Conservation (phyloP, 2,113 vertebrate genomes). For the Symphodus melops region DNA sequence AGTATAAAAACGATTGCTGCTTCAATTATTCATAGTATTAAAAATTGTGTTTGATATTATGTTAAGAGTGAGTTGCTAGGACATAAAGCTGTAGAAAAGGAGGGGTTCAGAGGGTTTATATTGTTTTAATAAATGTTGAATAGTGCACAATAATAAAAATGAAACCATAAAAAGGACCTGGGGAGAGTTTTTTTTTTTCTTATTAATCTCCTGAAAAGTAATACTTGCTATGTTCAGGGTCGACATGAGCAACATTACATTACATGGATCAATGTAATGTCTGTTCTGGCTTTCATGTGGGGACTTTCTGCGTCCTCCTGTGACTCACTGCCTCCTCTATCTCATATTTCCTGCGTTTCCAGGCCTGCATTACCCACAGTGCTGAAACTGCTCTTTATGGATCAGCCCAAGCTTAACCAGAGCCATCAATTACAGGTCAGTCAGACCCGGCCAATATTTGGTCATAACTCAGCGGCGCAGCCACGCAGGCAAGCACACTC, state of each 20-base stretch:
- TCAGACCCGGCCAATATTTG: conserved; percentile 64
- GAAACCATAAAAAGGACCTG: conserved; percentile 14
- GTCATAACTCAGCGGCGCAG: conserved; percentile 63
- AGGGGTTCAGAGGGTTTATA: neutral
- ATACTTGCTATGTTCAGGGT: conserved; percentile 13
- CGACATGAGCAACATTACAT: conserved; percentile 58
- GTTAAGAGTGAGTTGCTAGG: neutral
- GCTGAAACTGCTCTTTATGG: conserved; percentile 69
- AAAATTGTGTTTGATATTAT: neutral
- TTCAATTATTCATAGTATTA: no score
- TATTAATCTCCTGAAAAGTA: conserved; percentile 39
- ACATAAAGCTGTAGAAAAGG: neutral
- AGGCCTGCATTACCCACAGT: conserved; percentile 63
- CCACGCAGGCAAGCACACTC: conserved; percentile 55
- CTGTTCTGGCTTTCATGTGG: conserved; percentile 60
- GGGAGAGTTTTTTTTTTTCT: conserved; percentile 27
- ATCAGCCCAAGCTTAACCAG: conserved; percentile 47
- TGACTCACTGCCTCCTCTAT: conserved; percentile 71
- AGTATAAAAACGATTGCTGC: no score
- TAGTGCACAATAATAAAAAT: conserved; percentile 16
- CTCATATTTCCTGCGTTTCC: conserved; percentile 71
- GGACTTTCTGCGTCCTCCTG: conserved; percentile 58
- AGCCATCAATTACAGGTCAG: conserved; percentile 70
- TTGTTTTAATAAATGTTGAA: conserved; percentile 19
- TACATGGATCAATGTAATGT: conserved; percentile 52